Conservation (phyloP, 2,797 vertebrate genomes). For the Dendrocincla tyrannina region DNA sequence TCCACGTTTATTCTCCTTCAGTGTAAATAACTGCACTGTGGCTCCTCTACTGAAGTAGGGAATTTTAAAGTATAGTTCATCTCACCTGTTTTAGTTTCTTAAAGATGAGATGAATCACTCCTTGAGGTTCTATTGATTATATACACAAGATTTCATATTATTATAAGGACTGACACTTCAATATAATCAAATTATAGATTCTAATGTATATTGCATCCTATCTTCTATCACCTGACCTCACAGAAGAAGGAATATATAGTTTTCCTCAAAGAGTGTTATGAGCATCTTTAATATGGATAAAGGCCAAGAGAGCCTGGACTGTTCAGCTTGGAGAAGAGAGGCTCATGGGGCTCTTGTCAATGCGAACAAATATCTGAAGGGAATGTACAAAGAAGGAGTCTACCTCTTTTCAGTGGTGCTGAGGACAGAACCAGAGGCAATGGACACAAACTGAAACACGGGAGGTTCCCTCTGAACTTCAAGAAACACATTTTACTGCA, state of each 20-base stretch:
- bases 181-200: neutral
- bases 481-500: neutral
- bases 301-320: neutral
- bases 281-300: neutral
- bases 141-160: neutral
- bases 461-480: neutral
- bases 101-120: neutral
- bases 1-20: neutral
- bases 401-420: neutral
- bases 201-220: neutral
- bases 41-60: neutral
- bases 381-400: neutral
- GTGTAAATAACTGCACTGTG: neutral
- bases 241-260: neutral
- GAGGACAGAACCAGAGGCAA: neutral
- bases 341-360: rapidly evolving
- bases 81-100: neutral
- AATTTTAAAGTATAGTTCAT: neutral
- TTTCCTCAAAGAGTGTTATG: neutral
- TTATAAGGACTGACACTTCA: neutral
- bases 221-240: neutral
- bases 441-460: neutral
- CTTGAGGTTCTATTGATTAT: neutral
- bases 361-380: neutral
- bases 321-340: neutral